A percentile compares a stretch with the other conserved stretches of the same genome.
Conservation (phyloP, 1,140 invertebrate species). For the Caenorhabditis tropicalis region DNA sequence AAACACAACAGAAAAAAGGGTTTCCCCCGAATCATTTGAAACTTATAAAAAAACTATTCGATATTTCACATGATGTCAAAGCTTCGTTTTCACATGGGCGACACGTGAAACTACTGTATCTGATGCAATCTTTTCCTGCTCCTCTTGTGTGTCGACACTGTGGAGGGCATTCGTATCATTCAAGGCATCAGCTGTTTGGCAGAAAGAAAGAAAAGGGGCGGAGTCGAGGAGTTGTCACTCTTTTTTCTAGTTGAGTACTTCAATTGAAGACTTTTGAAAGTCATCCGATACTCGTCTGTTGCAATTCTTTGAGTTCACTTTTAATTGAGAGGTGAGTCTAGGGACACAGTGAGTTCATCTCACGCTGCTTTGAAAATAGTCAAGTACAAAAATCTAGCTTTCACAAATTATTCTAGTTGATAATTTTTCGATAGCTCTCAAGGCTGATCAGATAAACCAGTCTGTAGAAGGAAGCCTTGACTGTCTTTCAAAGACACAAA, state of each 20-base stretch:
- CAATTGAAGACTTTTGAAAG: neutral
- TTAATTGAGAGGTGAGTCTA: neutral
- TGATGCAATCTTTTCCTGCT: conserved; percentile 2
- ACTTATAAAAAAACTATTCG: neutral
- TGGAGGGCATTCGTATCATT: neutral
- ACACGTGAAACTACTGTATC: conserved; percentile 20
- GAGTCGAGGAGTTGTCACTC: neutral
- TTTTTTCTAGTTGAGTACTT: neutral
- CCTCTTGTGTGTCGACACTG: neutral
- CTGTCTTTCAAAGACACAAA: no score
- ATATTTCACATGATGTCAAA: neutral
- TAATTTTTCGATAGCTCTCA: neutral
- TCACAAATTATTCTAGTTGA: neutral
- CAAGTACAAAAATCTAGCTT: no score
- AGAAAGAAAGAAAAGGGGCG: neutral
- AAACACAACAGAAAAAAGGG: no score
- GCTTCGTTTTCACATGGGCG: neutral
- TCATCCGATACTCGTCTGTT: neutral
- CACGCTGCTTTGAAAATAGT: no score
- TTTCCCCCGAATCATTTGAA: neutral
- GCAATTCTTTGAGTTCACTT: neutral
- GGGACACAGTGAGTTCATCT: neutral
- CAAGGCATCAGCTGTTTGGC: neutral
- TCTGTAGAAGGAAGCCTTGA: no score
- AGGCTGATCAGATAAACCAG: neutral